Evolutionary conservation across 2,888 invertebrate genomes (phyloP), one percentile per base, ranked within the genome.

Genomic region (Willowsia nigromaculata): DNA sequence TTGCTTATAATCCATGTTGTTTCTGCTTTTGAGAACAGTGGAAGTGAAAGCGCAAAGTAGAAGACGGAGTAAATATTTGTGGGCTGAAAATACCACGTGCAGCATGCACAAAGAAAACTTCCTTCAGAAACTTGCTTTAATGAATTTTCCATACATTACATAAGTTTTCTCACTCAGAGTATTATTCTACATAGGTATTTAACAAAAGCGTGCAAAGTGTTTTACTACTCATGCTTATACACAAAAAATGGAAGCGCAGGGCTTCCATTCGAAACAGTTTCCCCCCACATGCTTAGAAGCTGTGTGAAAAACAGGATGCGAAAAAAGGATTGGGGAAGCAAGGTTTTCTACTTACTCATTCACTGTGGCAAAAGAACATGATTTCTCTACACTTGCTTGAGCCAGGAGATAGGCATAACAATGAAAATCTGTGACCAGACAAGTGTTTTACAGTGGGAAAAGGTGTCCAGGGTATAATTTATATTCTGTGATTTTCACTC

Each of bases 351-450:
- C 6, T 15, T 18, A 68, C 18, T 68, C 25, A 37, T 68, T 68
- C 68, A 11, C 30, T 33, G n/a, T 74, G 74, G 43, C 25, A 43
- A n/a, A 1, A 5, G 25, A 47, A 25, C 43, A 74, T 27, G 47
- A 22, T 25, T 25, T 22, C 15, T 76, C 27, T n/a, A 18, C 18
- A 9, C 53, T 30, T 15, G 15, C 18, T 18, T 33, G 0, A 37
- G 1, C 37, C 43, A 13, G 53, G 9, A 18, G 7, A 30, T n/a
- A 40, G 47, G 50, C 40, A 71, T 85, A 62, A 80, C 53, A 76
- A 80, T 68, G 68, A 80, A 80, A 71, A 65, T 65, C 86, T 86
- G 85, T 78, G 85, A 85, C 80, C 65, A 80, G 80, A 86, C 80
- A 68, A 86, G 86, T 80, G 86, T 80, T 86, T 80, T 40, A 56